Percentiles rank a stretch among this genome's conserved stretches.
phyloP scores from a whole-genome alignment of 2,113 vertebrate genomes.

The Cynopterus brachyotis region DNA sequence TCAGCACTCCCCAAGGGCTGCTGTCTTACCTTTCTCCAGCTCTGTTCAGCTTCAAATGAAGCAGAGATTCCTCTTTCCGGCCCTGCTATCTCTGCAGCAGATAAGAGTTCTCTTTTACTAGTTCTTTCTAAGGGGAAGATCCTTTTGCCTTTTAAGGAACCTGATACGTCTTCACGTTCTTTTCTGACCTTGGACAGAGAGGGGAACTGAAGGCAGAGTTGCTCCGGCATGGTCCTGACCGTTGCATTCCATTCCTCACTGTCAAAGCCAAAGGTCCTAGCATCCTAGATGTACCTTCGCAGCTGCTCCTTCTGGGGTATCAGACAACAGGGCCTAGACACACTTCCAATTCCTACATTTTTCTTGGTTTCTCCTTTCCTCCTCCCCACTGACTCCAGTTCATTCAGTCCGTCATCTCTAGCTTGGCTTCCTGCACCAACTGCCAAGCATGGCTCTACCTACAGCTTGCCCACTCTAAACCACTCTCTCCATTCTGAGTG shows the following conservation, averaged over 20 bases:
- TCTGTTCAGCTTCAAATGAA: neutral
- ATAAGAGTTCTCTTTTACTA: neutral
- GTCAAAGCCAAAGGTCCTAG: neutral
- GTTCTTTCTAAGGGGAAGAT: neutral
- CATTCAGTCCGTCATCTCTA: neutral
- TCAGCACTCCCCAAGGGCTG: neutral
- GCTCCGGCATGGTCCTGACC: neutral
- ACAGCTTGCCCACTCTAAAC: neutral
- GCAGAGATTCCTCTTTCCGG: neutral
- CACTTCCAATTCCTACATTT: neutral
- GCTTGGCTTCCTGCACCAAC: neutral
- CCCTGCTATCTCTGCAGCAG: neutral
- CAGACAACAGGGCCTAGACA: neutral
- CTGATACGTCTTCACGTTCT: neutral
- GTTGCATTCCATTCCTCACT: neutral
- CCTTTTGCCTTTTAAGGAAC: neutral
- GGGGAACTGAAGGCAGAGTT: neutral
- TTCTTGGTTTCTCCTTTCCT: neutral
- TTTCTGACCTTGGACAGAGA: neutral
- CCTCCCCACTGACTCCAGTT: neutral
- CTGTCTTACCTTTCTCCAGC: neutral
- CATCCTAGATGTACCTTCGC: neutral
- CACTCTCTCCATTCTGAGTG: neutral
- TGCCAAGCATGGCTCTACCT: neutral
- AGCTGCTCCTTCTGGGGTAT: neutral